phyloP scores from a whole-genome alignment of 2,888 invertebrate species.

The Pyrgus malvae region DNA sequence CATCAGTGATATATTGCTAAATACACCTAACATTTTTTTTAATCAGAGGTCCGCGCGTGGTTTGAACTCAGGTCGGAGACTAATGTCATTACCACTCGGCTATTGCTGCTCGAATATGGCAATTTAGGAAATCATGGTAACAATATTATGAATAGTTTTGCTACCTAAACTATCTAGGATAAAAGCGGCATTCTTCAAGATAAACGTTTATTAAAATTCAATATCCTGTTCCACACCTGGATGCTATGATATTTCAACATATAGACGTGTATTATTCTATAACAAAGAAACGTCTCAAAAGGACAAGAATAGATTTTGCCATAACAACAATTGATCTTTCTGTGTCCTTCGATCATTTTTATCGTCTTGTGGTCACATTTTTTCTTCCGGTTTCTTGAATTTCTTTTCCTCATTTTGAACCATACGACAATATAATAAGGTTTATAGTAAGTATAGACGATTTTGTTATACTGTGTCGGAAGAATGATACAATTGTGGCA shows the following conservation, averaged over 20 bases:
- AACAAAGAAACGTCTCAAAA: slow-evolving; percentile 4
- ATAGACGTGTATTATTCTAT: background rate
- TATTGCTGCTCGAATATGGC: too few species aligned
- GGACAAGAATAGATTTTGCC: slow-evolving; percentile 2
- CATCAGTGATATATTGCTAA: too few species aligned
- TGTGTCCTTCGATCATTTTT: slow-evolving; percentile 5
- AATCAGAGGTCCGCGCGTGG: too few species aligned
- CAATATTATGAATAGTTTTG: too few species aligned
- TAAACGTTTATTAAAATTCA: background rate
- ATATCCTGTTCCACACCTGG: slow-evolving; percentile 17
- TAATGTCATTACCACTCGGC: too few species aligned
- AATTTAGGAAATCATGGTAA: too few species aligned
- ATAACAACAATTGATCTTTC: slow-evolving; percentile 17
- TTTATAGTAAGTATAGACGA: slow-evolving; percentile 24
- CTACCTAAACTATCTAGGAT: background rate
- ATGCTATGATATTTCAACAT: slow-evolving; percentile 3
- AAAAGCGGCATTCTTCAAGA: too few species aligned
- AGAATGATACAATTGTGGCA: slow-evolving; percentile 64
- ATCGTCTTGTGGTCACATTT: slow-evolving; percentile 28
- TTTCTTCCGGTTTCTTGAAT: slow-evolving; percentile 23
- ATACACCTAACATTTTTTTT: too few species aligned
- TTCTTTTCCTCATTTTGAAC: background rate
- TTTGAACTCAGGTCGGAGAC: too few species aligned
- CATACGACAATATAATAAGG: slow-evolving; percentile 33
- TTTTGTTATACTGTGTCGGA: slow-evolving; percentile 18